These are phyloP conservation scores for Seira musarum DNA, from an alignment of 2,888 invertebrate genomes.

Conservation along the genomic window DNA sequence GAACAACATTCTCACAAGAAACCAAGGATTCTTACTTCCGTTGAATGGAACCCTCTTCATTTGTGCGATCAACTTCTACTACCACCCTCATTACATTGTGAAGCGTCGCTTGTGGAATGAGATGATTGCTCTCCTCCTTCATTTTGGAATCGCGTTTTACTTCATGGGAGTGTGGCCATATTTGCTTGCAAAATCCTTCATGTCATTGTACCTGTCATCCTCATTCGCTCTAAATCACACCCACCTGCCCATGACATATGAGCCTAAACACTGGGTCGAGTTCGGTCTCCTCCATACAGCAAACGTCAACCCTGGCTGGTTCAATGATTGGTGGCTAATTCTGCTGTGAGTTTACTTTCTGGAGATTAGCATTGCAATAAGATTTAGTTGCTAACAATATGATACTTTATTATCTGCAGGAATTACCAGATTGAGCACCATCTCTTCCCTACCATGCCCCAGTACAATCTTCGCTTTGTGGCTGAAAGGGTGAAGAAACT, in stretches of 20 bases:
- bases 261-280: constrained; percentile 55
- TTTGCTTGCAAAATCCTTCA: constrained; percentile 44
- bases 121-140: constrained; percentile 33
- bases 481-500: constrained; percentile 44
- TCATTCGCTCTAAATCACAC: constrained; percentile 55
- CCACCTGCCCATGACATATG: constrained; percentile 52
- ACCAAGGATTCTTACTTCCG: constrained; percentile 51
- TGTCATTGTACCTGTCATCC: constrained; percentile 53
- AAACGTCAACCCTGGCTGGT: constrained; percentile 40
- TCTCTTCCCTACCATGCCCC: constrained; percentile 53
- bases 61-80: constrained; percentile 60
- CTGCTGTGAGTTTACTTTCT: too few species aligned
- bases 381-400: too few species aligned
- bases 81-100: constrained; percentile 57
- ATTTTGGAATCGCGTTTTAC: constrained; percentile 37
- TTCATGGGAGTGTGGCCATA: constrained; percentile 55
- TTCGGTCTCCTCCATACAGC: constrained; percentile 53
- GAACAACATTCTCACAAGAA: constrained; percentile 52
- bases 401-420: too few species aligned
- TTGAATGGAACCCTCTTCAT: constrained; percentile 56
- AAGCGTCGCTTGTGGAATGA: constrained; percentile 52
- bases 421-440: constrained; percentile 46
- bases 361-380: too few species aligned
- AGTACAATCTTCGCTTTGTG: constrained; percentile 53
- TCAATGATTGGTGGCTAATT: constrained; percentile 56